Base-by-base conservation (phyloP, 2,888 invertebrate species). In the Syrphus vitripennis region DNA sequence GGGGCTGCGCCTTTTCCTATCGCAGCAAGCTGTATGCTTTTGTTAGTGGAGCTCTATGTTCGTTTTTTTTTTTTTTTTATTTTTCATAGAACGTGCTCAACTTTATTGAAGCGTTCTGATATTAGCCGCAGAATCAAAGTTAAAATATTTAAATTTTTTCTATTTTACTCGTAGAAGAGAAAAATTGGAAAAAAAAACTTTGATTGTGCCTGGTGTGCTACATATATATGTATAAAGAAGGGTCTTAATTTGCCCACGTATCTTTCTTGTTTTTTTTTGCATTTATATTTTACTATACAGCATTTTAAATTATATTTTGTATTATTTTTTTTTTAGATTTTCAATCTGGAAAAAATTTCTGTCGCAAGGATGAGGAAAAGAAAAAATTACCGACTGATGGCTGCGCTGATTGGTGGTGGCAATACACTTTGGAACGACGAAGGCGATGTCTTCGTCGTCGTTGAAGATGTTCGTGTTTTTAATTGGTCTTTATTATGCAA, bases 321-420 rank as follows among this genome's bases (percentile, higher is more conserved):
- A 48, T 5, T 72, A 14, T 19, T 50, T 59, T 42, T 31, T 55
- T 65, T 40, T 70, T 55, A 45, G 24, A 50, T 74, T 74, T 77
- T 78, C 82, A 78, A 86, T 86, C 86, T 86, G 86, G 82, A 86
- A 86, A 86, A 86, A 86, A 82, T 86, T 82, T 86, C 82, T 86
- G 72, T 74, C 86, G 82, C 67, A 86, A 83, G 83, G 42, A 86
- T 71, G 84, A 84, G 72, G 82, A 86, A 86, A 82, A 82, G 82
- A 86, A 86, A 86, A 86, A 86, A 86, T 86, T 86, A 86, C 86
- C 86, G 82, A 86, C 86, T 86, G 86, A 86, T 86, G 86, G 82
- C 78, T 82, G 86, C 67, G 67, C 84, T 84, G 81, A 81, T 81
- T 86, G 82, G 74, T 77, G 71, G 76, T 82, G 67, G 81, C 40